Evolutionary conservation across 2,888 invertebrate species (phyloP), one percentile per base, ranked within the genome.

Genomic region (Trichacis sp.): DNA sequence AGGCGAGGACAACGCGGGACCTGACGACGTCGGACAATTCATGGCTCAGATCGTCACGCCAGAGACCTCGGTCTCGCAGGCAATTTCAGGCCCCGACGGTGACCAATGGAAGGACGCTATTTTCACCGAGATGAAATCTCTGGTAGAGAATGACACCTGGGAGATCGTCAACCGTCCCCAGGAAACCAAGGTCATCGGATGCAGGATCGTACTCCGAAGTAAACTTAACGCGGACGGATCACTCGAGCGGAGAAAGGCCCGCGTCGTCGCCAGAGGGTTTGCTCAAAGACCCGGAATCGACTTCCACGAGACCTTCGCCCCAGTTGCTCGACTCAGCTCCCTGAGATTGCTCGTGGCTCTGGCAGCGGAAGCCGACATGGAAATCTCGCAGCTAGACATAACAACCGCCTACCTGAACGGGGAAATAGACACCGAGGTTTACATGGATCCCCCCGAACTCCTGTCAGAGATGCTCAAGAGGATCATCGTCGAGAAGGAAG

Each of bases 391-490:
- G 15, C 55, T 73, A n/a, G 71, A 73, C 30, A 54, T 74, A 1
- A 59, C 64, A 0, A 71, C 70, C 2, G 70, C 73, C 4, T 75
- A 69, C 24, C 43, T 74, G 5, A 74, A 73, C 45, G 73, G 73
- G 1, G 19, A 40, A 4, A 48, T 70, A 2, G 65, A 64, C 8
- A 59, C 57, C 8, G 51, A 66, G 3, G 61, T 68, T 1, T 56
- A 29, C 29, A 45, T 55, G 48, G 17, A 53, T 12, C 15, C 11
- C 8, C 57, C 63, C 11, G 12, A 18, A 1, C 3, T 46, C n/a
- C 5, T 46, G 1, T 12, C 8, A 18, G 38, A 54, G 24, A 47
- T 30, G n/a, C 29, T 64, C 17, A 6, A 33, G 11, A 12, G 11
- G 1, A 63, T 57, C 29, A 42, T 43, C 18, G 17, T 42, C 2